Evolutionary conservation across 2,888 invertebrate genomes (phyloP), one percentile per base, ranked within the genome.

Genomic region (Mythimna ferrago): DNA sequence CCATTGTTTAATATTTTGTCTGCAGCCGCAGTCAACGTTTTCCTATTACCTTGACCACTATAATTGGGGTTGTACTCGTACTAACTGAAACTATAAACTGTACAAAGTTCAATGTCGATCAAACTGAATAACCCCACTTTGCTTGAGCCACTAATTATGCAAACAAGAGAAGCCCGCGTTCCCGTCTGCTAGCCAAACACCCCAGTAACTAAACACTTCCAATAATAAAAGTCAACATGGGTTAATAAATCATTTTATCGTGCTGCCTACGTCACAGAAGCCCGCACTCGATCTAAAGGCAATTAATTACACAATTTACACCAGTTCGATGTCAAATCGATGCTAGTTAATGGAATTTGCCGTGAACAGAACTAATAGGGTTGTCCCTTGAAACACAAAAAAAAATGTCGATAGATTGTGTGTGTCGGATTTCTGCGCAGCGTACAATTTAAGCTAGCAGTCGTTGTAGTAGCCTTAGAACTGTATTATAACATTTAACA

Each of bases 231-330:
- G 72, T 75, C 64, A 78, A 86, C 65, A 73, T 71, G 10, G 56
- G 51, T 66, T 70, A 77, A 81, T 84, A 78, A 82, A 82, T 80
- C 71, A 84, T 68, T 72, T 76, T 79, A 76, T 74, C 72, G 58
- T 66, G 67, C 57, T 48, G 77, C 86, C 85, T 61, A 90, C 90
- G 91, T 91, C 91, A 92, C 78, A 83, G 88, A 89, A 90, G 87
- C 89, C 86, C 75, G 87, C 78, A 74, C 82, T 83, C 83, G 79
- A 73, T 82, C 79, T 81, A 76, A 77, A 74, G 71, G 79, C 87
- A 90, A 92, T 91, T 90, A 91, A 91, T 91, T 89, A 89, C 83
- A 87, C 89, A 89, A 90, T 91, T 90, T 88, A 92, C 89, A 88
- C 88, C 84, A 82, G 83, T 85, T 85, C 81, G 80, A 74, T 78